A percentile compares a stretch with the other conserved stretches of the same genome.
Evolutionary conservation across 2,888 invertebrate genomes (phyloP).

Genomic region (Xestia ashworthii): DNA sequence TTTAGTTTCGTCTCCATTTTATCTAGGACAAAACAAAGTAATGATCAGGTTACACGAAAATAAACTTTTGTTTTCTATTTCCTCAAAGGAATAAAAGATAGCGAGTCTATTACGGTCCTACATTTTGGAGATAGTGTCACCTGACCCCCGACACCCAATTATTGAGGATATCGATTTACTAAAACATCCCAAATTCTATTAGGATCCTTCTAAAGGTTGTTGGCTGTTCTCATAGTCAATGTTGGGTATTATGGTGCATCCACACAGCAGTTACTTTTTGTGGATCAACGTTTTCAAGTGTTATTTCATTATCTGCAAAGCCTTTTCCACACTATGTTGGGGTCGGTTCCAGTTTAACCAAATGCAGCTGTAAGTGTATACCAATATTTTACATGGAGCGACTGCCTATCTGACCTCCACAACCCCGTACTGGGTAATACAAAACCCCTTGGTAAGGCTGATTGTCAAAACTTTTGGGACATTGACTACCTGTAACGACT

Average conservation of each 20-base stretch:
- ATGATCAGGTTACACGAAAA: constrained; percentile 41
- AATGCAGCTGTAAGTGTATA: no score
- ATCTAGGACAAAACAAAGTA: constrained; percentile 38
- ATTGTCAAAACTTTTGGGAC: no score
- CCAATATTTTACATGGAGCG: no score
- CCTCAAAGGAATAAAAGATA: not conserved
- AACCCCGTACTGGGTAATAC: no score
- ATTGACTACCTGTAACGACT: no score
- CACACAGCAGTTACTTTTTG: no score
- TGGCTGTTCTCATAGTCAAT: not conserved
- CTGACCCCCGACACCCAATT: constrained; percentile 13
- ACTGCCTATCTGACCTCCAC: no score
- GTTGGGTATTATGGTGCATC: not conserved
- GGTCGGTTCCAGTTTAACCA: no score
- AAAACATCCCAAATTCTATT: constrained; percentile 23
- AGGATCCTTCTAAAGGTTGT: not conserved
- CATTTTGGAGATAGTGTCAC: constrained; percentile 10
- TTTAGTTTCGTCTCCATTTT: constrained; percentile 30
- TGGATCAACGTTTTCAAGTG: no score
- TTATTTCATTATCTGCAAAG: no score
- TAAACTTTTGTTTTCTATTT: constrained; percentile 33
- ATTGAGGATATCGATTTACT: constrained; percentile 28
- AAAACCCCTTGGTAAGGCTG: no score
- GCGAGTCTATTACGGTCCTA: constrained; percentile 1
- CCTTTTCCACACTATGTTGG: no score